phyloP scores from a whole-genome alignment of 2,888 invertebrate genomes.

The Cerastis leucographa region DNA sequence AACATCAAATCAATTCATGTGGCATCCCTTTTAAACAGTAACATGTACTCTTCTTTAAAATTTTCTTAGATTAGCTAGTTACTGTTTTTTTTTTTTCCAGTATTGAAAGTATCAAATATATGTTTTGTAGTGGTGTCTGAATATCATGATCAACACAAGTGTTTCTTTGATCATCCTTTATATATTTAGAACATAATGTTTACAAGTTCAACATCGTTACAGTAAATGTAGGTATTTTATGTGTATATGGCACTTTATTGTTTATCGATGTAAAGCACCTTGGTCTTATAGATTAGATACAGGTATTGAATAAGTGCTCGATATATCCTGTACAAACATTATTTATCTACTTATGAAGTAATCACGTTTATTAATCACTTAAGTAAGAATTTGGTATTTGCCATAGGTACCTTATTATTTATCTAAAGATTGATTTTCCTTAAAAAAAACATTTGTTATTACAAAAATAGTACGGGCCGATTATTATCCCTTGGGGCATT shows the following conservation, averaged over 20 bases:
- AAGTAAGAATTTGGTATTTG: constrained; percentile 17
- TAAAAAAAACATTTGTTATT: not conserved
- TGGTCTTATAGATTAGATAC: constrained; percentile 47
- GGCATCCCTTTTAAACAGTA: not conserved
- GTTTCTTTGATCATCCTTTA: not conserved
- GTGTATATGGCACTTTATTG: constrained; percentile 21
- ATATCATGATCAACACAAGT: not conserved
- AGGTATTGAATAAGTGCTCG: constrained; percentile 36
- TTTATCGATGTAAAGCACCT: constrained; percentile 42
- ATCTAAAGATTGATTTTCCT: constrained; percentile 23
- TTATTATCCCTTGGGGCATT: constrained; percentile 27
- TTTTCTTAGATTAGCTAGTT: not conserved
- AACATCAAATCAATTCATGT: not conserved
- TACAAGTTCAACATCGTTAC: not conserved
- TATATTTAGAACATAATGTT: not conserved
- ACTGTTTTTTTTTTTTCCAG: not conserved
- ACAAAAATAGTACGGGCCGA: constrained; percentile 4
- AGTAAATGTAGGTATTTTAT: constrained; percentile 2
- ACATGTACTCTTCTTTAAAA: not conserved
- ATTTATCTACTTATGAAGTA: constrained; percentile 34
- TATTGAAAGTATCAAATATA: not conserved
- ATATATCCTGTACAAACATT: constrained; percentile 29
- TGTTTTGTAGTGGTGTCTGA: not conserved
- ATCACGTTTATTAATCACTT: constrained; percentile 41
- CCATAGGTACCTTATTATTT: not conserved